Percentiles rank a stretch among this genome's conserved stretches.
phyloP scores from a whole-genome alignment of 1,140 invertebrate genomes.

The Lepidurus packardi region DNA sequence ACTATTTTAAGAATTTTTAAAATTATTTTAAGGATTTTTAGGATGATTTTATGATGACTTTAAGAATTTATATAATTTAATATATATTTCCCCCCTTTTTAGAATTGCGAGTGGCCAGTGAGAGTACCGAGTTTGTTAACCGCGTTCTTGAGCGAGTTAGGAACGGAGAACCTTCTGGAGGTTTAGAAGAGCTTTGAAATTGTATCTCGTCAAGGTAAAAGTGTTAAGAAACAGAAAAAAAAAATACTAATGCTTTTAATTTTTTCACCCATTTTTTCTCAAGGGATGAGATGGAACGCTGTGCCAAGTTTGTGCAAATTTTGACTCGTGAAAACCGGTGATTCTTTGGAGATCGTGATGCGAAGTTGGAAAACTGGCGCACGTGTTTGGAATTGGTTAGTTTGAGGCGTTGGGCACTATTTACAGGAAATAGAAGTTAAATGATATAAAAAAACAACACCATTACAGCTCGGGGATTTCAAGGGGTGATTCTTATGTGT shows the following conservation, averaged over 20 bases:
- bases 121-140: constrained; percentile 81
- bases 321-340: constrained; percentile 15
- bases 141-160: constrained; percentile 71
- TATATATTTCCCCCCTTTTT: constrained; percentile 43
- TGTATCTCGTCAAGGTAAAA: not conserved
- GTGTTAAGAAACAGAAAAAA: not conserved
- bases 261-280: not conserved
- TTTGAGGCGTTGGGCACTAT: constrained; percentile 1
- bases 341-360: not conserved
- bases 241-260: constrained; percentile 19
- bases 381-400: not conserved
- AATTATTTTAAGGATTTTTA: constrained; percentile 27
- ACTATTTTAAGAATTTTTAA: constrained; percentile 24
- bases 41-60: not conserved
- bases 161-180: constrained; percentile 57
- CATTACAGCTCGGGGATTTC: not conserved
- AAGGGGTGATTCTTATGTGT: not conserved
- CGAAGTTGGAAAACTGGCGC: not conserved
- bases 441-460: not conserved
- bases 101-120: constrained; percentile 71
- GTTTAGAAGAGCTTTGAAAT: constrained; percentile 56
- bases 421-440: not conserved
- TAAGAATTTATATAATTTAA: not conserved
- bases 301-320: constrained; percentile 3
- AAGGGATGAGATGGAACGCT: not conserved